Conservation (phyloP, 2,113 vertebrate species). For the Platichthys flesus region DNA sequence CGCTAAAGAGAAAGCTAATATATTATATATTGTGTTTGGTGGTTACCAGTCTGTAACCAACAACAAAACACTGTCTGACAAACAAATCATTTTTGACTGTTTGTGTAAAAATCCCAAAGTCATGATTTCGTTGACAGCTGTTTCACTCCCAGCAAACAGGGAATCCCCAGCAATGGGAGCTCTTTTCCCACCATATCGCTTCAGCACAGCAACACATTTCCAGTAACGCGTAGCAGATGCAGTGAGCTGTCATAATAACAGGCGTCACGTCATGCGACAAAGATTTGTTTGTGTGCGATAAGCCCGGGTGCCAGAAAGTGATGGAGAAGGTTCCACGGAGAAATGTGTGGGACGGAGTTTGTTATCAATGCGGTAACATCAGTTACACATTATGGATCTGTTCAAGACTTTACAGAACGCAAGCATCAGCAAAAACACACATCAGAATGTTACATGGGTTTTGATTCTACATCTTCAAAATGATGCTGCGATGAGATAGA, state of each 20-base stretch:
- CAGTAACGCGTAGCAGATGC: constrained; percentile 68
- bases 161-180: constrained; percentile 36
- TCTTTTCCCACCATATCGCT: constrained; percentile 52
- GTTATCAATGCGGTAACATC: constrained; percentile 32
- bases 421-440: constrained; percentile 35
- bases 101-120: constrained; percentile 10
- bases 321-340: constrained; percentile 18
- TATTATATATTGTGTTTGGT: not conserved
- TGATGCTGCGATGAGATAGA: not conserved
- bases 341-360: constrained; percentile 21
- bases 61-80: not conserved
- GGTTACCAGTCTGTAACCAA: constrained; percentile 1
- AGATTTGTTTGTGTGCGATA: constrained; percentile 54
- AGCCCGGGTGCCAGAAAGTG: constrained; percentile 25
- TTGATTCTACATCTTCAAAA: not conserved
- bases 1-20: not conserved
- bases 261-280: constrained; percentile 48
- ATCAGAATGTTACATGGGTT: not conserved
- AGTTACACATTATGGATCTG: constrained; percentile 24
- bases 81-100: constrained; percentile 26
- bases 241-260: constrained; percentile 39
- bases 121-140: not conserved
- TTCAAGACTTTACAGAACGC: constrained; percentile 2
- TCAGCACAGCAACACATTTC: constrained; percentile 26
- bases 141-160: constrained; percentile 30